A percentile compares a stretch with the other conserved stretches of the same genome.
Conservation (phyloP, 2,797 vertebrate genomes). For the Sebastolobus alascanus region DNA sequence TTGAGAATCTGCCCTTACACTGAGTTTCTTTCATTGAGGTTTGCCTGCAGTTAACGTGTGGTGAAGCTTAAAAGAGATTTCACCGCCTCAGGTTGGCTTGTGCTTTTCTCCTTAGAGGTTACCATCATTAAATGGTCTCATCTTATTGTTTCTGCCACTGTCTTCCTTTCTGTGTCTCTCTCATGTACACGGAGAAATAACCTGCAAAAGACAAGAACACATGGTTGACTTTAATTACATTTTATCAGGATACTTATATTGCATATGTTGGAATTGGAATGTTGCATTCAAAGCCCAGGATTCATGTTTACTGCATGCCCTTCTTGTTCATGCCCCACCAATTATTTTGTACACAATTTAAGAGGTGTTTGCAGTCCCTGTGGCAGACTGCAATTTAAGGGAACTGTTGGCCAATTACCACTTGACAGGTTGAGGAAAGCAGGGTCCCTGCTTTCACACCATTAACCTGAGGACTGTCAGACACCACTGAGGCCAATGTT, state of each 20-base stretch:
- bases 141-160: conserved; percentile 75
- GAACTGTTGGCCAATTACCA: conserved; percentile 83
- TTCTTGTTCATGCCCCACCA: conserved; percentile 62
- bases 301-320: conserved; percentile 45
- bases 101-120: conserved; percentile 82
- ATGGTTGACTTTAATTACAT: conserved; percentile 45
- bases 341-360: conserved; percentile 82
- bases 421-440: conserved; percentile 82
- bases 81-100: conserved; percentile 77
- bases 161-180: conserved; percentile 68
- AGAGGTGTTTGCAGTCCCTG: conserved; percentile 73
- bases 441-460: conserved; percentile 81
- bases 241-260: conserved; percentile 3
- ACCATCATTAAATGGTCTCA: conserved; percentile 81
- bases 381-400: conserved; percentile 81
- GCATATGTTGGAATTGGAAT: conserved; percentile 12
- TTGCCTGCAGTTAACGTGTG: conserved; percentile 53
- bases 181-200: conserved; percentile 67
- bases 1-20: conserved; percentile 48
- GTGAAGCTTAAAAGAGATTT: conserved; percentile 59
- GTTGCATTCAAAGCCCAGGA: conserved; percentile 7
- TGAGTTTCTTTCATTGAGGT: conserved; percentile 66
- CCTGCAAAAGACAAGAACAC: conserved; percentile 77
- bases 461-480: conserved; percentile 83
- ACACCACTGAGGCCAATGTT: conserved; percentile 64